Conservation (phyloP, 2,113 vertebrate genomes). For the Camelus dromedarius region DNA sequence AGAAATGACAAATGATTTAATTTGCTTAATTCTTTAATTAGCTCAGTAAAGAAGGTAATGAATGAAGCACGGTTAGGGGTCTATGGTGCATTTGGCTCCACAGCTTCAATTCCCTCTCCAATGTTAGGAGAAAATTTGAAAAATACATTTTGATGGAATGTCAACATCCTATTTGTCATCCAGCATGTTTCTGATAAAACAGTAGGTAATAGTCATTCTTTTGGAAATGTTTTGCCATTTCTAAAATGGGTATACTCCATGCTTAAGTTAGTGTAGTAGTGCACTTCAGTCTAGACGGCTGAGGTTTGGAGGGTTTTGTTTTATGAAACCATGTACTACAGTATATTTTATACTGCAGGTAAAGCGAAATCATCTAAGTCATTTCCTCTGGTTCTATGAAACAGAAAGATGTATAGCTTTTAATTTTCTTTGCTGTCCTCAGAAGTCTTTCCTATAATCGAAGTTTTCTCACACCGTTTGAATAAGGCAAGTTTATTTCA, state of each 20-base stretch:
- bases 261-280: constrained; percentile 30
- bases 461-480: not conserved
- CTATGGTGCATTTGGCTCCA: not conserved
- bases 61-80: not conserved
- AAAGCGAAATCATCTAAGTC: constrained; percentile 70
- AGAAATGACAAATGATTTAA: not conserved
- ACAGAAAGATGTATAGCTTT: not conserved
- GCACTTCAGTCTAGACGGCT: not conserved
- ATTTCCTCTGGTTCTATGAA: not conserved
- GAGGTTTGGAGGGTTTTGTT: constrained; percentile 21
- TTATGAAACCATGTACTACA: not conserved
- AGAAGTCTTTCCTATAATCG: constrained; percentile 61
- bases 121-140: not conserved
- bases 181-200: not conserved
- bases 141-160: not conserved
- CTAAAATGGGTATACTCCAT: not conserved
- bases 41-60: not conserved
- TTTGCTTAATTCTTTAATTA: constrained; percentile 11
- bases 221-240: constrained; percentile 54
- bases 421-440: constrained; percentile 47
- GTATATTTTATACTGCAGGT: constrained; percentile 61
- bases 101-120: constrained; percentile 57
- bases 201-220: not conserved
- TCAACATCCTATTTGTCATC: not conserved
- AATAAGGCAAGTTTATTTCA: constrained; percentile 37